phyloP scores from a whole-genome alignment of 1,140 invertebrate species.

The Drosophila quadrilineata region DNA sequence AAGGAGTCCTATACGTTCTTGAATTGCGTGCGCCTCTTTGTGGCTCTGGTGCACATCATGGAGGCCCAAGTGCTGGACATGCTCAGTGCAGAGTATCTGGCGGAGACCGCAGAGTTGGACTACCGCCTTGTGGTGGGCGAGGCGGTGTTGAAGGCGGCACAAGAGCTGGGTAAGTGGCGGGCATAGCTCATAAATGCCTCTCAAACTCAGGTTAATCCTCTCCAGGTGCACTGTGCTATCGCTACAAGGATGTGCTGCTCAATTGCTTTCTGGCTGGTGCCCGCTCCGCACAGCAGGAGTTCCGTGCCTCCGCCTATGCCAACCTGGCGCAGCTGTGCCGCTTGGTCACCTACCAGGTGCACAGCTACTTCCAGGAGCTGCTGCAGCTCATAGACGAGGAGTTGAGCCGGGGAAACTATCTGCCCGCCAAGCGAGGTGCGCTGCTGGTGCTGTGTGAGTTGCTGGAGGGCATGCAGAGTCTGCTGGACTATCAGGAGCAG shows the following conservation, averaged over 20 bases:
- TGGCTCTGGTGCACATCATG: slow-evolving; percentile 58
- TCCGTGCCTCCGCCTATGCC: slow-evolving; percentile 89
- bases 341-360: slow-evolving; percentile 87
- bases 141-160: slow-evolving; percentile 86
- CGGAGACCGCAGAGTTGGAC: slow-evolving; percentile 54
- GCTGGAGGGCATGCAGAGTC: slow-evolving; percentile 86
- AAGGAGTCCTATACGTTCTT: slow-evolving; percentile 77
- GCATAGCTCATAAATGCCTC: neutral
- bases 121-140: slow-evolving; percentile 89
- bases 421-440: slow-evolving; percentile 87
- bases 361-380: slow-evolving; percentile 86
- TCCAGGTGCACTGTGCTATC: slow-evolving; percentile 86
- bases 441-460: slow-evolving; percentile 86
- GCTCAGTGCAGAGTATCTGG: slow-evolving; percentile 69
- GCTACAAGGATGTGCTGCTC: slow-evolving; percentile 86
- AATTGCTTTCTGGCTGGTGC: slow-evolving; percentile 86
- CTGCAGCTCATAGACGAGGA: slow-evolving; percentile 85
- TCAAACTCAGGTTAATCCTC: neutral
- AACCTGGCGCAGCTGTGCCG: slow-evolving; percentile 91
- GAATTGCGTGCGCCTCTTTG: slow-evolving; percentile 73
- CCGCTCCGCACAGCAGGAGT: slow-evolving; percentile 85
- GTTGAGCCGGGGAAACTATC: slow-evolving; percentile 84
- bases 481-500: slow-evolving; percentile 84
- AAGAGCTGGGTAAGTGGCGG: slow-evolving; percentile 84
- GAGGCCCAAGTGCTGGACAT: slow-evolving; percentile 70